Base-by-base conservation (phyloP, 2,888 invertebrate species). In the Leucoptera coffeella region DNA sequence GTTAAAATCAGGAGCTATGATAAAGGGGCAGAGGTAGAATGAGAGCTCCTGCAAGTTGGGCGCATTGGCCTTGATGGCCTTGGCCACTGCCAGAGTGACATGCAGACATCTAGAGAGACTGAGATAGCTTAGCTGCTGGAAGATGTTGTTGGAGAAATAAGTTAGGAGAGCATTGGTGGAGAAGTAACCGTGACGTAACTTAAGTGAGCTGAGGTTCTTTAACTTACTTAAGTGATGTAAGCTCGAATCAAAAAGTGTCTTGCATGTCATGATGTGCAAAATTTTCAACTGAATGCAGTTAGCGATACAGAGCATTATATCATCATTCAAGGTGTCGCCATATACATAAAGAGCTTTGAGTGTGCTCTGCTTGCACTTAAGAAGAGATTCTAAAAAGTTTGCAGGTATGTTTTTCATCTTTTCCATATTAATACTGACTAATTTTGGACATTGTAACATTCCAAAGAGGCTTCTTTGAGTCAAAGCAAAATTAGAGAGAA, bases 351-450 rank as follows among this genome's bases (percentile, higher is more conserved):
- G 45, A 29, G 71, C 67, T 43, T 53, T 43, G 22, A 72, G 40
- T 21, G 56, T 53, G 4, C 48, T 42, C 39, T 61, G 59, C 41
- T 71, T 72, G 4, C 53, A 59, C 36, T 45, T 47, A 21, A 72
- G 41, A 31, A 72, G 50, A 34, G 64, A 59, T 45, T 67, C 67
- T 28, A 72, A 41, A 36, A 72, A 72, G 34, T 65, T 62, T 28
- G 60, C 55, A 5, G 72, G 72, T 33, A 72, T 72, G 41, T 72
- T 72, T 36, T 71, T 72, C 72, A 72, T 72, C 40, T 72, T 72
- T 32, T 72, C 72, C 60, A 72, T 72, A 34, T 59, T 72, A 41
- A 72, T 64, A 47, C 67, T 64, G 38, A 59, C 57, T 45, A 72
- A 55, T 42, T 62, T 48, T 13, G 47, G 49, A 43, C 72, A 72